These are phyloP conservation scores for Drosophila tanythrix DNA, from an alignment of 2,888 invertebrate genomes.

Conservation along the genomic window DNA sequence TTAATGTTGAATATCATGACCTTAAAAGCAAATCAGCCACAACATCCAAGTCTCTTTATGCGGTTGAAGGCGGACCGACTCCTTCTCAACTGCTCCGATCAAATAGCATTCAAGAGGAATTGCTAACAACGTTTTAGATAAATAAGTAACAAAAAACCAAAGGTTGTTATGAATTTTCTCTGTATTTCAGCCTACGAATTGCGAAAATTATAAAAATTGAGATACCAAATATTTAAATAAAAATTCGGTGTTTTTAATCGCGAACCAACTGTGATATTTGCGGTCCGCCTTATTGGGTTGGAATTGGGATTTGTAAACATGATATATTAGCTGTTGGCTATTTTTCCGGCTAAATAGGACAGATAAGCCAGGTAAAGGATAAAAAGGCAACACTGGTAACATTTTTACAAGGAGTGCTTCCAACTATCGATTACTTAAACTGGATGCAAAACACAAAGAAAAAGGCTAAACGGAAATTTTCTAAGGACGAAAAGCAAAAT, in stretches of 20 bases:
- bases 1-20: conserved; percentile 92
- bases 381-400: background rate
- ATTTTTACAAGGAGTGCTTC: background rate
- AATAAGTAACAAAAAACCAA: conserved; percentile 20
- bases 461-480: background rate
- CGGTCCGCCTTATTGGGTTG: background rate
- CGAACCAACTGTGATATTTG: background rate
- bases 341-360: background rate
- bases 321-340: background rate
- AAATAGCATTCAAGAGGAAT: conserved; percentile 94
- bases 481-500: background rate
- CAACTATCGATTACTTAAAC: background rate
- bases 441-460: background rate
- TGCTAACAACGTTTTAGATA: conserved; percentile 86
- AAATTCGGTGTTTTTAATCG: background rate
- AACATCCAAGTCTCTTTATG: conserved; percentile 87
- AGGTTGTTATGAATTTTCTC: conserved; percentile 21
- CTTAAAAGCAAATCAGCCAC: conserved; percentile 88
- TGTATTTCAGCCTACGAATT: conserved; percentile 42
- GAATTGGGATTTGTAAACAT: background rate
- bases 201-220: conserved; percentile 34
- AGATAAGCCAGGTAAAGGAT: background rate
- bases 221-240: conserved; percentile 23
- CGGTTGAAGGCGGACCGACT: conserved; percentile 86
- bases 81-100: conserved; percentile 89